These are phyloP conservation scores for Lottia scabra DNA, from an alignment of 2,888 invertebrate species.

Conservation along the genomic window DNA sequence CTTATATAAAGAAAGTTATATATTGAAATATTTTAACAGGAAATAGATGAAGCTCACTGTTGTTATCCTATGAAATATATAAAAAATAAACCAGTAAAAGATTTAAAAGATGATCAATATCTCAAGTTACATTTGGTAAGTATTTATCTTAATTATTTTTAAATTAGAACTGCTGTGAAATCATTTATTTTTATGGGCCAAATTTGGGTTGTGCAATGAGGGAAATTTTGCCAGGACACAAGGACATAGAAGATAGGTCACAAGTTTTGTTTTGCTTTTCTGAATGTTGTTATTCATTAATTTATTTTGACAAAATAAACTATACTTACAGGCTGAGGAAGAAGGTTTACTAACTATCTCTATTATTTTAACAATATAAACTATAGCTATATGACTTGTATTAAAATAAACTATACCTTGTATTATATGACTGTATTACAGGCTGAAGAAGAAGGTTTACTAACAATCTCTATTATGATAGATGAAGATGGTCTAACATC, in stretches of 20 bases:
- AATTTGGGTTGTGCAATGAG: too few relatives aligned
- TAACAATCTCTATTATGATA: constrained; percentile 61
- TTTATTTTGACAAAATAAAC: too few relatives aligned
- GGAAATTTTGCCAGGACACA: too few relatives aligned
- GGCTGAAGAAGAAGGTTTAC: constrained; percentile 69
- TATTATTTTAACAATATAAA: constrained; percentile 32
- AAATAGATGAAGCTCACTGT: constrained; percentile 94
- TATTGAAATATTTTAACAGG: constrained; percentile 69
- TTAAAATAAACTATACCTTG: too few relatives aligned
- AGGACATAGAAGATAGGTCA: too few relatives aligned
- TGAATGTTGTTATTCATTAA: too few relatives aligned
- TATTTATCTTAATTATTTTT: neutral
- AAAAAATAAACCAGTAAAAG: constrained; percentile 90
- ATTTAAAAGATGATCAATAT: constrained; percentile 90
- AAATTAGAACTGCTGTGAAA: too few relatives aligned
- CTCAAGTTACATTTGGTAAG: constrained; percentile 76
- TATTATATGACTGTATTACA: constrained; percentile 30
- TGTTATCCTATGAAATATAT: constrained; percentile 84
- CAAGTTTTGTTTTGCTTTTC: too few relatives aligned
- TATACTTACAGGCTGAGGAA: constrained; percentile 63
- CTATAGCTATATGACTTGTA: too few relatives aligned
- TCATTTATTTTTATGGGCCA: too few relatives aligned
- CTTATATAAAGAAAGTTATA: neutral
- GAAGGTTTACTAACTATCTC: constrained; percentile 66
- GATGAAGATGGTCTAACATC: constrained; percentile 51